Percentiles rank a stretch among this genome's conserved stretches.
Conservation (phyloP, 1,140 invertebrate species). For the Hypsibius dujardini region DNA sequence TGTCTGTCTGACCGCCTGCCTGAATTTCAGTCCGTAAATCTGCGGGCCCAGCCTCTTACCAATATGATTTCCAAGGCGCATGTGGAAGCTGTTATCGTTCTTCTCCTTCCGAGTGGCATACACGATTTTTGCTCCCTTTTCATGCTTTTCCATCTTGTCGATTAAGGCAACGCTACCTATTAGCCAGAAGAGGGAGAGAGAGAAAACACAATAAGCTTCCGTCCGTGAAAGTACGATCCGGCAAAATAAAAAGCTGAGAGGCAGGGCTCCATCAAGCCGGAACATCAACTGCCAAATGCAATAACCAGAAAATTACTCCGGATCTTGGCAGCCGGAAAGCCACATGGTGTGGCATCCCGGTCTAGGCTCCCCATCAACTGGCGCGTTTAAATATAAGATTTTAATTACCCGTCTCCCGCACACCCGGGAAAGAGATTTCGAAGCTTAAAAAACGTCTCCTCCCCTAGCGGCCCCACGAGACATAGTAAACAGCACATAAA, state of each 20-base stretch:
- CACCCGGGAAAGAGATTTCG: no score
- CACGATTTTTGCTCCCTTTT: slow-evolving; percentile 8
- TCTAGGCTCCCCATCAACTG: no score
- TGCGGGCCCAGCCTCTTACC: neutral
- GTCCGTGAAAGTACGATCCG: neutral
- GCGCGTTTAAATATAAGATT: no score
- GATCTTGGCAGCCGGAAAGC: neutral
- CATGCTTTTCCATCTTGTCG: neutral
- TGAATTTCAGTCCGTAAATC: neutral
- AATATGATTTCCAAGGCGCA: neutral
- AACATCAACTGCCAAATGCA: neutral
- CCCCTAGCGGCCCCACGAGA: no score
- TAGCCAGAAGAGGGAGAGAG: no score
- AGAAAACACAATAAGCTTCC: neutral
- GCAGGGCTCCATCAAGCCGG: neutral
- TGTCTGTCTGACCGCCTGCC: no score
- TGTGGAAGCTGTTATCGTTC: neutral
- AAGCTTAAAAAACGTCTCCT: no score
- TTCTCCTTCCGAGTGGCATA: slow-evolving; percentile 1
- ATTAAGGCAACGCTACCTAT: neutral
- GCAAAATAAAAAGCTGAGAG: neutral
- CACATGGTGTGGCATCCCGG: neutral
- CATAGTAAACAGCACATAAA: no score
- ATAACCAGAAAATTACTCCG: neutral
- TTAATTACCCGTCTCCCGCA: no score